Evolutionary conservation across 2,797 vertebrate genomes (phyloP).

Genomic region (Pseudocheirus occidentalis): DNA sequence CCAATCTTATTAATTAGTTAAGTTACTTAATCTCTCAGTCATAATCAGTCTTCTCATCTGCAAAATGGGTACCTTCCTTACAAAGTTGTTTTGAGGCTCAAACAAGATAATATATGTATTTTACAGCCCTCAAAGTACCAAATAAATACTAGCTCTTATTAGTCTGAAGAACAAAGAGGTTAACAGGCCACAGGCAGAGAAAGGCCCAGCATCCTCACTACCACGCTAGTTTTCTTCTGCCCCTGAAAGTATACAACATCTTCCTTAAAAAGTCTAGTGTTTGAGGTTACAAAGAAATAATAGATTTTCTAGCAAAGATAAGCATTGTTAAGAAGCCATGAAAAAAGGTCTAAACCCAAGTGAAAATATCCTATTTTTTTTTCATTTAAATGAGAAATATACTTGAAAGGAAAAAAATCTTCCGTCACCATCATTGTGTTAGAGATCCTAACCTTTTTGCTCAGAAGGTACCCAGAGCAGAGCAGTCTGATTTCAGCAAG

Average conservation of each 20-base stretch:
- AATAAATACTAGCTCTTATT: background rate
- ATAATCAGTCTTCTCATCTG: background rate
- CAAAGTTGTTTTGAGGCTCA: background rate
- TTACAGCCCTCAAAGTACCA: background rate
- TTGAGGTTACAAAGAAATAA: background rate
- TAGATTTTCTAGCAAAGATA: background rate
- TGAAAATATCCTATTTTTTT: background rate
- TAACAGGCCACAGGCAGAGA: background rate
- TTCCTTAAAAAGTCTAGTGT: background rate
- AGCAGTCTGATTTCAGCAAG: constrained; percentile 12
- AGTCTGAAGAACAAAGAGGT: background rate
- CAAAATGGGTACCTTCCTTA: background rate
- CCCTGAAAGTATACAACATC: background rate
- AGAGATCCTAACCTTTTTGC: background rate
- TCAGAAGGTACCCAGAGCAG: background rate
- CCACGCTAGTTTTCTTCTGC: background rate
- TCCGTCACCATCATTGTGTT: background rate
- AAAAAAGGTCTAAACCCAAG: background rate
- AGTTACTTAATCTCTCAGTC: background rate
- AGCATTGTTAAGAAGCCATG: background rate
- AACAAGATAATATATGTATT: background rate
- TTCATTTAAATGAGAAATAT: background rate
- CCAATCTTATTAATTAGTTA: background rate
- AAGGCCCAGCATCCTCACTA: background rate
- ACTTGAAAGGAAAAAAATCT: background rate